Base-by-base conservation (phyloP, 2,797 vertebrate species). In the Aulostomus chinensis region DNA sequence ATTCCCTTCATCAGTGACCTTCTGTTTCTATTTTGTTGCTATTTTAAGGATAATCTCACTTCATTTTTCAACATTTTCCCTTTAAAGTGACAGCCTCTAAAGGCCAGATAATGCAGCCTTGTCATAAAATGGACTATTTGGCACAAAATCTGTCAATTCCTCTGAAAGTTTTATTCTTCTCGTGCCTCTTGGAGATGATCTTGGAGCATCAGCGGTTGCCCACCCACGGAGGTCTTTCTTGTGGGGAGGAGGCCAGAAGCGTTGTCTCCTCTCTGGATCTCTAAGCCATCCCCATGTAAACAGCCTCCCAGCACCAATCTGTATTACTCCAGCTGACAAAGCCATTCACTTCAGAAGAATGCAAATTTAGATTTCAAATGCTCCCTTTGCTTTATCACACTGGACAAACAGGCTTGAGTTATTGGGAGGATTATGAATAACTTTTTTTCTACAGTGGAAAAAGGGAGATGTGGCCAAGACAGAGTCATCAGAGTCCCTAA, bases 351-450 rank as follows among this genome's bases (percentile, higher is more conserved):
- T 84, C 73, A 73, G 58, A 78, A 83, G 83, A 86, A 80, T 71
- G 69, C 73, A 77, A 74, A 84, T 86, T 73, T 77, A 85, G 82
- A 88, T 83, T 81, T 65, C 52, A 64, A 80, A 67, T 53, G 68
- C 80, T 82, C 73, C 54, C 69, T 73, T 73, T 68, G 69, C 74
- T 76, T 81, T 85, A 83, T 84, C 80, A 58, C 76, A 24, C 64
- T 79, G 70, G 71, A 86, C 78, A 86, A 84, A 86, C 84, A 86
- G 60, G 52, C 55, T 61, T 85, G 85, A 87, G 63, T 88, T 89
- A 89, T 85, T 79, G 78, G 78, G 59, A 73, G 75, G 76, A 90
- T 88, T 90, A 84, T 83, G 84, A 88, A 87, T 85, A 82, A 74
- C 66, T 70, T 81, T 77, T 78, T 77, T 82, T 76, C 63, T 58